Evolutionary conservation across 37 sponge, comb jelly and placozoan species (phyloP).

Genomic region (Agelas oroides): DNA sequence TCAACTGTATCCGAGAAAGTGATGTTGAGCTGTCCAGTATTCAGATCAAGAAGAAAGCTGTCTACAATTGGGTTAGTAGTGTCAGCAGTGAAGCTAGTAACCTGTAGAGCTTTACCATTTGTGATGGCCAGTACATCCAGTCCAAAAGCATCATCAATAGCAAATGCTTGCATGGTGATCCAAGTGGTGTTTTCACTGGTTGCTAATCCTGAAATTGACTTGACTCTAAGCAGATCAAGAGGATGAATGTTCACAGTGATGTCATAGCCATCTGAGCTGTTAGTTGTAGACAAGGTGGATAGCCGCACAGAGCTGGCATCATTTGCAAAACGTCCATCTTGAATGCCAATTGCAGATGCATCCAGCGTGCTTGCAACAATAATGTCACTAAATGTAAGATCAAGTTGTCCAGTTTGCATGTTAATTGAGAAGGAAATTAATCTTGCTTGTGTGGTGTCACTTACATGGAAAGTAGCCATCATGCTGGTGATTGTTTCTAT

Average conservation of each 20-base stretch:
- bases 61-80: conserved; percentile 55
- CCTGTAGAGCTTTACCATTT: conserved; percentile 85
- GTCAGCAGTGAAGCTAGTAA: conserved; percentile 61
- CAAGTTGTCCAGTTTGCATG: conserved; percentile 75
- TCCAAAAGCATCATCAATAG: conserved; percentile 74
- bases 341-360: conserved; percentile 79
- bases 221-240: conserved; percentile 73
- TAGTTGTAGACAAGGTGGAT: conserved; percentile 42
- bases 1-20: conserved; percentile 85
- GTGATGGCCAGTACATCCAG: conserved; percentile 88
- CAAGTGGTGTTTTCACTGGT: conserved; percentile 57
- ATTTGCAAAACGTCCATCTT: conserved; percentile 23
- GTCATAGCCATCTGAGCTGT: conserved; percentile 68
- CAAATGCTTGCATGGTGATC: conserved; percentile 88
- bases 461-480: conserved; percentile 21
- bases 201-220: conserved; percentile 66
- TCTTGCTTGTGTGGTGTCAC: conserved; percentile 41
- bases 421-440: conserved; percentile 70
- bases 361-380: conserved; percentile 63
- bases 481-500: conserved; percentile 15
- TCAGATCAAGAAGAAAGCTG: conserved; percentile 72
- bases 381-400: conserved; percentile 87
- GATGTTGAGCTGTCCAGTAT: conserved; percentile 66
- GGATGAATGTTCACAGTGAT: conserved; percentile 63
- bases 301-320: conserved; percentile 22